Conservation (phyloP, 2,888 invertebrate species). For the Epsilonema sp. region DNA sequence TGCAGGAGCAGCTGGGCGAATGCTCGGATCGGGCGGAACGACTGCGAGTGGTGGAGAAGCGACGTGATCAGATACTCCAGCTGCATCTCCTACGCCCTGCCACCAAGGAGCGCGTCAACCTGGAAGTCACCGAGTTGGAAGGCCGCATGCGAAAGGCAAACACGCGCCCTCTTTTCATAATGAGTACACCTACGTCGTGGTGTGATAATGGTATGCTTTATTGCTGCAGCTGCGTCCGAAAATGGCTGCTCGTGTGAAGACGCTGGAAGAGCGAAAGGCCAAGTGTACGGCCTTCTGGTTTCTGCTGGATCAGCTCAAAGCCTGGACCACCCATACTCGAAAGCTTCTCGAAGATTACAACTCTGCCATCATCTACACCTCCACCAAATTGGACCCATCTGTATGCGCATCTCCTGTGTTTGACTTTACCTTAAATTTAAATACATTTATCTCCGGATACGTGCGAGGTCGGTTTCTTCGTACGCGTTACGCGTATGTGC, state of each 20-base stretch:
- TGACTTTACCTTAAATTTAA: too few relatives aligned
- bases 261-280: not conserved
- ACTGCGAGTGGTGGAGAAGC: not conserved
- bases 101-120: not conserved
- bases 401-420: too few relatives aligned
- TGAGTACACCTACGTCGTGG: too few relatives aligned
- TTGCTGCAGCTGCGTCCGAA: not conserved
- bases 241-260: not conserved
- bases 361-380: constrained; percentile 22
- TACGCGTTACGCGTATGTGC: too few relatives aligned
- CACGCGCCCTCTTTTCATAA: too few relatives aligned
- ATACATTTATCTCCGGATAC: too few relatives aligned
- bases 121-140: not conserved
- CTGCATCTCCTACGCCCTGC: not conserved
- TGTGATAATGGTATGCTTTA: too few relatives aligned
- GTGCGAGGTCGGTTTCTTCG: too few relatives aligned
- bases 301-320: constrained; percentile 22
- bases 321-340: constrained; percentile 22
- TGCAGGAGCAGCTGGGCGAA: not conserved
- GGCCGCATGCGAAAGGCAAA: too few relatives aligned
- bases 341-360: constrained; percentile 21
- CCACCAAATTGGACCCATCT: constrained; percentile 12
- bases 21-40: not conserved
- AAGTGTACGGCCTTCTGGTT: constrained; percentile 18
- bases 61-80: not conserved